Conservation (phyloP, 92 coral and sea anemone genomes). For the Actinernus sp. region DNA sequence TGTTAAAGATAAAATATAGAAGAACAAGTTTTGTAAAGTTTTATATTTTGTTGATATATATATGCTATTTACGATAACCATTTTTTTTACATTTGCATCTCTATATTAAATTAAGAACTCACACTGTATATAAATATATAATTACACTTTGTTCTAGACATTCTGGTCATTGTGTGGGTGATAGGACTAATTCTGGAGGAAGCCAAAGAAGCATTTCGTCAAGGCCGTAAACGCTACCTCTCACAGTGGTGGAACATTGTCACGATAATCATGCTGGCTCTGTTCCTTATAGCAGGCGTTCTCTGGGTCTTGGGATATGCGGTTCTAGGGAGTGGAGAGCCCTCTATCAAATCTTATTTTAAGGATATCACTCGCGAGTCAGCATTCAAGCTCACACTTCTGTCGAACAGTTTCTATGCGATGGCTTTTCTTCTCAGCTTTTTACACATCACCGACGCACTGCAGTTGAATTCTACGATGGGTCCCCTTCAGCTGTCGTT, state of each 20-base stretch:
- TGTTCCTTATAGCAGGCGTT: constrained; percentile 70
- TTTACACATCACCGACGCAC: constrained; percentile 67
- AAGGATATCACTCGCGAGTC: constrained; percentile 31
- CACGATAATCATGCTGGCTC: constrained; percentile 67
- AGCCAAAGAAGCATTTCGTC: constrained; percentile 57
- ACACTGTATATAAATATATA: no score
- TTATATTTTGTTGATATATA: no score
- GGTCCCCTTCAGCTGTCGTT: constrained; percentile 89
- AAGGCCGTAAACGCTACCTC: constrained; percentile 75
- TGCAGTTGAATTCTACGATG: constrained; percentile 65
- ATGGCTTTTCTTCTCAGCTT: constrained; percentile 76
- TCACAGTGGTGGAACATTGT: constrained; percentile 88
- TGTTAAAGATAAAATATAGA: no score
- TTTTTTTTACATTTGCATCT: no score
- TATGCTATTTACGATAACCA: no score
- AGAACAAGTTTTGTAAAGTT: no score
- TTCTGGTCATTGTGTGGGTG: constrained; percentile 66
- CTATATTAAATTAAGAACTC: no score
- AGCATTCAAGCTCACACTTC: constrained; percentile 55
- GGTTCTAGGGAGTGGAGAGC: constrained; percentile 14
- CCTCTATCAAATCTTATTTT: not conserved
- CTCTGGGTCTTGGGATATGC: constrained; percentile 71
- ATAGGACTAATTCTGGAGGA: constrained; percentile 77
- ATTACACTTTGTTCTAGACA: constrained; percentile 56
- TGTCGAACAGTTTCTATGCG: constrained; percentile 72